Evolutionary conservation across 2,888 invertebrate species (phyloP).

Genomic region (Athalia circularis): DNA sequence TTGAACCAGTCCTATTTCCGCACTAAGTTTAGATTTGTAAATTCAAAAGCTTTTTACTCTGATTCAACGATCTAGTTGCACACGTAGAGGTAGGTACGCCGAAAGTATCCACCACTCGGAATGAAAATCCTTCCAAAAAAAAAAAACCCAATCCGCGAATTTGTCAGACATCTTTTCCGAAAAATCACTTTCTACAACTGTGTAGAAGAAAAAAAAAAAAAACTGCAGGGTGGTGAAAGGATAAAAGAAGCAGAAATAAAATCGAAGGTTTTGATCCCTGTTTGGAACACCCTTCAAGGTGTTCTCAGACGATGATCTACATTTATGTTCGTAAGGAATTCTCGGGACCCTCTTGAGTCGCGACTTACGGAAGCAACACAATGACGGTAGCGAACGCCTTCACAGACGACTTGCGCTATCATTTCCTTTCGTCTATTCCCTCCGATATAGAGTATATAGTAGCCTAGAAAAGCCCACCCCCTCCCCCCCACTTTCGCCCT

Average conservation of each 20-base stretch:
- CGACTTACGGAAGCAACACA: conserved; percentile 32
- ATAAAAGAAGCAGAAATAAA: background rate
- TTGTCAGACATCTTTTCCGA: background rate
- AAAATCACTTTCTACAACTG: too few relatives aligned
- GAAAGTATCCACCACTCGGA: background rate
- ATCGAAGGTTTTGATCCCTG: background rate
- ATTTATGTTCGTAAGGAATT: background rate
- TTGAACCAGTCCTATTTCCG: conserved; percentile 4
- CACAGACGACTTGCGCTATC: conserved; percentile 36
- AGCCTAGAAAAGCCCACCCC: background rate
- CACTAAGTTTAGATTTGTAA: conserved; percentile 27
- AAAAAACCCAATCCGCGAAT: too few relatives aligned
- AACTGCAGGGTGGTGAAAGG: background rate
- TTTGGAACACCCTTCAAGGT: too few relatives aligned
- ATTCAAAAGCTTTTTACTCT: conserved; percentile 42
- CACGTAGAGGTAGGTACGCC: background rate
- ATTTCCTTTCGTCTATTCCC: conserved; percentile 37
- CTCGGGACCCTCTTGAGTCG: background rate
- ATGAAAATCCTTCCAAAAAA: conserved; percentile 3
- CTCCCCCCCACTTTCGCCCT: background rate
- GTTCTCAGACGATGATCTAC: too few relatives aligned
- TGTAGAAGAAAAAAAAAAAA: too few relatives aligned
- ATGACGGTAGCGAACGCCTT: conserved; percentile 39
- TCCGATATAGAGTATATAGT: background rate
- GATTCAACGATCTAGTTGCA: conserved; percentile 18